Evolutionary conservation across 2,113 vertebrate species (phyloP), one percentile per base, ranked within the genome.

Genomic region (Oncorhynchus gorbuscha): DNA sequence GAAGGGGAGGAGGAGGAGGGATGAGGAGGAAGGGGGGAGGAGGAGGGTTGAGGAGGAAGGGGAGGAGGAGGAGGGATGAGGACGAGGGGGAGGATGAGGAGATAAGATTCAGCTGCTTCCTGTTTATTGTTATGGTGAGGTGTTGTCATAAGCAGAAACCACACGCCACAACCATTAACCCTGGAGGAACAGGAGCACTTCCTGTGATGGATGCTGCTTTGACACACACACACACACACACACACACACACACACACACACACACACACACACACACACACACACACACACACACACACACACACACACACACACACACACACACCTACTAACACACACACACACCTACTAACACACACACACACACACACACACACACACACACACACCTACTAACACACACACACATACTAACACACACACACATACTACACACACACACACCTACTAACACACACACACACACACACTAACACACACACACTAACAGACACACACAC

Each of bases 101-200:
- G 81, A 91, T 81, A 83, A 75, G 79, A 74, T 83, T 89, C 87
- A 90, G 86, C 90, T 90, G 87, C 89, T 93, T 93, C 92, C 92
- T 92, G 92, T 93, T 93, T 93, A 88, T 84, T 86, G 87, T 90
- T 81, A 48, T 67, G 0, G 68, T 20, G 35, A 59, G 55, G 65
- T 82, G 84, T 89, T 83, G 81, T 84, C 71, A 78, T 45, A n/a
- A 24, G 69, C 69, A 85, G 76, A 90, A 88, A 85, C 68, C 59
- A 72, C 79, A 4, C 28, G 39, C 76, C 76, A 76, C 81, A 80
- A 79, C 83, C 81, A 87, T 80, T 79, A 82, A 82, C 81, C 78
- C 78, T 32, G 2, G 72, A 71, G 49, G 83, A 86, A 81, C 82
- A 86, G 88, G 77, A 89, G 77, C 84, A 81, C 83, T 84, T 92